Evolutionary conservation across 2,888 invertebrate species (phyloP).

Genomic region (Drosophila mimica): DNA sequence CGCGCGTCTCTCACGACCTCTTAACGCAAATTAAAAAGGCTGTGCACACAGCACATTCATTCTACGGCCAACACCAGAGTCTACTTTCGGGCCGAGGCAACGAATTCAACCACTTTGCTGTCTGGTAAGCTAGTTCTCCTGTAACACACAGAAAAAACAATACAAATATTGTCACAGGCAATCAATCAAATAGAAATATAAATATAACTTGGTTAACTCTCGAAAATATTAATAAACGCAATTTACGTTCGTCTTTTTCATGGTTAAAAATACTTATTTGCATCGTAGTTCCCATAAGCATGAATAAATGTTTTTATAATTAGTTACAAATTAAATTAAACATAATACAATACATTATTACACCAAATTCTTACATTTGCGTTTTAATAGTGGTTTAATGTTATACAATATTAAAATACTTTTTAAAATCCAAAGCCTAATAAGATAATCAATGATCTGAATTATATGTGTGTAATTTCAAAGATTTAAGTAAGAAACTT

Average conservation of each 20-base stretch:
- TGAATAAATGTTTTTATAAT: background rate
- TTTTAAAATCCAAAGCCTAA: background rate
- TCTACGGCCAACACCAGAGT: slow-evolving; percentile 12
- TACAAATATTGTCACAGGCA: background rate
- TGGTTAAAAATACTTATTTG: background rate
- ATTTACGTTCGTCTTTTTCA: background rate
- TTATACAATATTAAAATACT: background rate
- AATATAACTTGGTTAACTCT: background rate
- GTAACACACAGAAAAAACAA: background rate
- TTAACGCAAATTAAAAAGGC: slow-evolving; percentile 45
- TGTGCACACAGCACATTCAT: background rate
- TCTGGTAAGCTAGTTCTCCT: slow-evolving; percentile 62
- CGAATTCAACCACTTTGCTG: slow-evolving; percentile 51
- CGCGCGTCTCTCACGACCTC: slow-evolving; percentile 56
- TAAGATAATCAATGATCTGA: background rate
- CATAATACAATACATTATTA: background rate
- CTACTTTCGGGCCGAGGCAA: slow-evolving; percentile 46
- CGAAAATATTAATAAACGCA: background rate
- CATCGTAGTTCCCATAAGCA: too few relatives aligned
- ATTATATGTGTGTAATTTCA: background rate
- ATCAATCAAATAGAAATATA: background rate
- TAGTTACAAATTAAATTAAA: background rate
- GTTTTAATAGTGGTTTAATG: too few relatives aligned
- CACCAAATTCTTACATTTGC: too few relatives aligned
- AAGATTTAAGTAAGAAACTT: background rate